A percentile compares a stretch with the other conserved stretches of the same genome.
These are phyloP conservation scores for Uloborus diversus DNA, from an alignment of 1,140 invertebrate genomes.

Conservation along the genomic window DNA sequence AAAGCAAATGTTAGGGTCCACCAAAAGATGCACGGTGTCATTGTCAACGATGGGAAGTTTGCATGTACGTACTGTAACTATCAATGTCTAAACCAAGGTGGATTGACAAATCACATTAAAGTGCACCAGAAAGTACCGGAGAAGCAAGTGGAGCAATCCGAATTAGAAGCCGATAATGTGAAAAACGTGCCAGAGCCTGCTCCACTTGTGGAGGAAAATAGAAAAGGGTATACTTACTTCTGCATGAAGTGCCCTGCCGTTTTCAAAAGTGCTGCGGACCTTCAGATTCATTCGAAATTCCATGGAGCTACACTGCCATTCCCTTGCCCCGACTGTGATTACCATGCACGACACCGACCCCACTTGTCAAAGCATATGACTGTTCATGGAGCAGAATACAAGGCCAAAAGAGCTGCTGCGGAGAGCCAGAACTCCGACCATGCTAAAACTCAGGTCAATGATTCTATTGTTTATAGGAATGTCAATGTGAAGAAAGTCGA, in stretches of 20 bases:
- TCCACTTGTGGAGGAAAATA: too few species aligned
- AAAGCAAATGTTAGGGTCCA: slow-evolving; percentile 82
- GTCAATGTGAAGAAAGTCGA: slow-evolving; percentile 14
- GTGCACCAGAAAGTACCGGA: slow-evolving; percentile 72
- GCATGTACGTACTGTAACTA: slow-evolving; percentile 83
- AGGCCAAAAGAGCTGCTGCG: slow-evolving; percentile 71
- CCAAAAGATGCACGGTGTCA: slow-evolving; percentile 80
- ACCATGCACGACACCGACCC: slow-evolving; percentile 59
- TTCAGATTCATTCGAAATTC: slow-evolving; percentile 56
- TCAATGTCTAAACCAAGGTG: slow-evolving; percentile 77
- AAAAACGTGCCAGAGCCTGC: not conserved
- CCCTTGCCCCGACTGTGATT: slow-evolving; percentile 59
- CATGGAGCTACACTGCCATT: slow-evolving; percentile 57
- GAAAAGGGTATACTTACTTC: slow-evolving; percentile 56
- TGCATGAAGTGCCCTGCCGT: slow-evolving; percentile 58
- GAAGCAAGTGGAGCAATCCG: slow-evolving; percentile 14
- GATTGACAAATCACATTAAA: slow-evolving; percentile 80
- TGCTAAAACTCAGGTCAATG: not conserved
- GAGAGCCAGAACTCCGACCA: not conserved
- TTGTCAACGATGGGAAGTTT: slow-evolving; percentile 46
- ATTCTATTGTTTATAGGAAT: not conserved
- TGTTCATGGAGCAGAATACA: slow-evolving; percentile 82
- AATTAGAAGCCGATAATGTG: not conserved
- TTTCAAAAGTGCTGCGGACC: slow-evolving; percentile 57
- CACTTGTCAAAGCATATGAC: slow-evolving; percentile 75